Conservation (phyloP, 35 echinoderm and acorn worm species). For the Hemicentrotus pulcherrimus region DNA sequence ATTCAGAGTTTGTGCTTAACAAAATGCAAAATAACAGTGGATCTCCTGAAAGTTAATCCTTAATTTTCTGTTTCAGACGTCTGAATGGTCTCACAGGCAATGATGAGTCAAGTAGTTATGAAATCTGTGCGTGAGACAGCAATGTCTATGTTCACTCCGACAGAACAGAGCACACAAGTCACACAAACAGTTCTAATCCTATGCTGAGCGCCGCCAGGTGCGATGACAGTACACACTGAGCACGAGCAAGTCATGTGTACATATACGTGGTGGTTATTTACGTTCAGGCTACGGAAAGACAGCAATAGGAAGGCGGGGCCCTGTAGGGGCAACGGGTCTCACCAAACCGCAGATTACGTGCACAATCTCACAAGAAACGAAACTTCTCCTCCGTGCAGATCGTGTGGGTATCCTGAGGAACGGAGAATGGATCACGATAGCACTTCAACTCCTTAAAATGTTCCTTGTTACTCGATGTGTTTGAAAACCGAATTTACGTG, state of each 20-base stretch:
- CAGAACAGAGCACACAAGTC: not conserved
- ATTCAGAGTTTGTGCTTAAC: too few relatives aligned
- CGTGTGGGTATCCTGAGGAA: not conserved
- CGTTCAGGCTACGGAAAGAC: not conserved
- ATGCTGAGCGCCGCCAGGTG: not conserved
- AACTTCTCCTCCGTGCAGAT: not conserved
- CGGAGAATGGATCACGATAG: not conserved
- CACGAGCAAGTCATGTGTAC: not conserved
- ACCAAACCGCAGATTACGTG: conserved; percentile 1
- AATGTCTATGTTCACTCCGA: not conserved
- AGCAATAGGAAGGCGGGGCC: not conserved
- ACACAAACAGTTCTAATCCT: not conserved
- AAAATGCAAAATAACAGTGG: too few relatives aligned
- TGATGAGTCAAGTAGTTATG: not conserved
- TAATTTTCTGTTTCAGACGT: too few relatives aligned
- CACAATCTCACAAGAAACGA: not conserved
- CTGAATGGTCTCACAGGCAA: too few relatives aligned
- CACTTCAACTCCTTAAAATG: not conserved
- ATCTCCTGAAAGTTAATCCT: too few relatives aligned
- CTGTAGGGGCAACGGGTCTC: not conserved
- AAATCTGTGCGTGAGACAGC: not conserved
- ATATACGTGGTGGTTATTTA: not conserved
- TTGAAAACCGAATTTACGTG: not conserved
- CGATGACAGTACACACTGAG: not conserved
- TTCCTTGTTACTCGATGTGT: not conserved